Evolutionary conservation across 2,113 vertebrate species (phyloP), one percentile per base, ranked within the genome.

Genomic region (Cyanoderma ruficeps): DNA sequence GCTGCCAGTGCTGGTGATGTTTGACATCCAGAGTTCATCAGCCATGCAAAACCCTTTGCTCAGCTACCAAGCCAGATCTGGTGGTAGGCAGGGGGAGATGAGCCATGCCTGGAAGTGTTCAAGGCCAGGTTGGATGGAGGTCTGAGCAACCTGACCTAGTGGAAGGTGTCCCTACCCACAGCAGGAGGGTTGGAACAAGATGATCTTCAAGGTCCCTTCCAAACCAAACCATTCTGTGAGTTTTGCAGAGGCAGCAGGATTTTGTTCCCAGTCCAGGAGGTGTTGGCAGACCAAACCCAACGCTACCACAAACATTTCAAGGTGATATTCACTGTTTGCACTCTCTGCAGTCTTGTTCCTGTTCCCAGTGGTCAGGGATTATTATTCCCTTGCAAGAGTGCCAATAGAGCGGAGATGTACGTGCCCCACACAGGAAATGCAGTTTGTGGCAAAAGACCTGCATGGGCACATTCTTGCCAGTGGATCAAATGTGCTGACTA

Each of bases 391-490:
- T 60, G 21, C 44, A 41, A 5, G 70, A 55, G 39, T 55, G 39
- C 65, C 89, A 71, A 31, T 55, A 46, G 14, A 52, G 37, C 25
- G 61, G 55, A 71, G 41, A 44, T 16, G 61, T 33, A 59, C 0
- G 0, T 50, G 74, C 13, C 39, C 30, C 20, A 2, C 3, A 24
- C 0, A 0, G 90, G 49, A 87, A 86, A 39, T 7, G 23, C 10
- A 25, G 42, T 14, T 70, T 44, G 46, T 30, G 42, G 63, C 0
- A 5, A 20, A 52, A 77, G 79, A 49, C 11, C 65, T 50, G 31
- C 30, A n/a, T 0, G 2, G 44, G 28, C 20, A 47, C 2, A 0
- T 23, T 53, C 41, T 52, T 82, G 24, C 33, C 1, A 1, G 55
- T 5, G 47, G 14, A 33, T 67, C 46, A 52, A 74, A 56, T 2